These are phyloP conservation scores for Gymnobelideus leadbeateri DNA, from an alignment of 2,113 vertebrate genomes.

Conservation along the genomic window DNA sequence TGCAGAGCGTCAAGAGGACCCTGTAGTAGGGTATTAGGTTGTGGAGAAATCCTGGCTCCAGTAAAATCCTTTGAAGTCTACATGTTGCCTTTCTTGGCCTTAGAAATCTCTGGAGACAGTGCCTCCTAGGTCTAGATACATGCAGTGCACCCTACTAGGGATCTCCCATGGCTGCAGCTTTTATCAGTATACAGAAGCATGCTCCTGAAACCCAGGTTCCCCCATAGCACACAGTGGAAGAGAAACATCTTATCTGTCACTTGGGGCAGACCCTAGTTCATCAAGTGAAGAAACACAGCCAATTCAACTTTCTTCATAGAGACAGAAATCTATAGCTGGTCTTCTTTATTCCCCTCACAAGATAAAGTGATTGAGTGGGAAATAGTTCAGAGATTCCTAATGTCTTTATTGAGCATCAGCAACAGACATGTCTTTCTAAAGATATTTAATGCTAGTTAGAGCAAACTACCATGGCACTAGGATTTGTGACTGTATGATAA, in stretches of 20 bases:
- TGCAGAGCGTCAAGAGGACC: not conserved
- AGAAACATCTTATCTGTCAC: not conserved
- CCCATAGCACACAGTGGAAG: not conserved
- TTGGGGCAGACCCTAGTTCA: not conserved
- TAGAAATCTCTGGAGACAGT: not conserved
- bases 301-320: not conserved
- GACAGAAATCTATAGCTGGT: not conserved
- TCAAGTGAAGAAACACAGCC: not conserved
- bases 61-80: not conserved
- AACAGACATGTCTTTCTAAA: not conserved
- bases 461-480: not conserved
- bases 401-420: not conserved
- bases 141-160: not conserved
- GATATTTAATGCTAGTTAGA: not conserved
- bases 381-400: not conserved
- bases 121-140: not conserved
- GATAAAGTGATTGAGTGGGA: not conserved
- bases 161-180: not conserved
- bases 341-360: not conserved
- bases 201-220: not conserved
- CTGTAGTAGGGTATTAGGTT: not conserved
- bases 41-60: not conserved
- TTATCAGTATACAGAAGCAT: not conserved
- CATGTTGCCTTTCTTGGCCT: not conserved
- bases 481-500: not conserved